These are phyloP conservation scores for Pammene aurita DNA, from an alignment of 2,888 invertebrate species.

Conservation along the genomic window DNA sequence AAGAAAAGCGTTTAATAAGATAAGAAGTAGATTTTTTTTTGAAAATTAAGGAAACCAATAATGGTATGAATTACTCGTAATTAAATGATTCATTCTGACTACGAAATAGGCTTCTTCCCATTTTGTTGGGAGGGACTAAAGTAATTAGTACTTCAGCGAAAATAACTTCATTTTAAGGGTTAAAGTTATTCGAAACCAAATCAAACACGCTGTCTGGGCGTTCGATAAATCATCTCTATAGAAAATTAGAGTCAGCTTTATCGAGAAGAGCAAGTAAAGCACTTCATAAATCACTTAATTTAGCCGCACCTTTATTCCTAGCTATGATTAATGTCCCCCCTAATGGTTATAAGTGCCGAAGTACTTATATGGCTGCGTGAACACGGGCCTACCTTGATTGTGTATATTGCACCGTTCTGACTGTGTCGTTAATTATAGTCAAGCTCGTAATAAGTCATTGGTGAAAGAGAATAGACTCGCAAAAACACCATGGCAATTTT, in stretches of 20 bases:
- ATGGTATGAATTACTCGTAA: too few relatives aligned
- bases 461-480: background rate
- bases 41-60: too few relatives aligned
- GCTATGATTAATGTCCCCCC: conserved; percentile 46
- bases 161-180: background rate
- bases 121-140: background rate
- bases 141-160: background rate
- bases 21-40: too few relatives aligned
- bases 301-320: conserved; percentile 47
- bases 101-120: background rate
- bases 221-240: conserved; percentile 33
- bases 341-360: conserved; percentile 37
- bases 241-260: conserved; percentile 48
- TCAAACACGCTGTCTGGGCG: conserved; percentile 4
- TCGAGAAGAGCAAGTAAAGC: conserved; percentile 47
- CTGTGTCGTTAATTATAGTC: conserved; percentile 31
- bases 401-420: conserved; percentile 24
- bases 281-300: conserved; percentile 48
- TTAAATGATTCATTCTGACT: too few relatives aligned
- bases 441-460: conserved; percentile 5
- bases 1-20: too few relatives aligned
- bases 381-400: conserved; percentile 25
- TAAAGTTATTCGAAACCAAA: background rate
- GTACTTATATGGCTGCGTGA: conserved; percentile 30
- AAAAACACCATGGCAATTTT: background rate